Conservation (phyloP, 2,888 invertebrate genomes). For the Eupithecia subfuscata region DNA sequence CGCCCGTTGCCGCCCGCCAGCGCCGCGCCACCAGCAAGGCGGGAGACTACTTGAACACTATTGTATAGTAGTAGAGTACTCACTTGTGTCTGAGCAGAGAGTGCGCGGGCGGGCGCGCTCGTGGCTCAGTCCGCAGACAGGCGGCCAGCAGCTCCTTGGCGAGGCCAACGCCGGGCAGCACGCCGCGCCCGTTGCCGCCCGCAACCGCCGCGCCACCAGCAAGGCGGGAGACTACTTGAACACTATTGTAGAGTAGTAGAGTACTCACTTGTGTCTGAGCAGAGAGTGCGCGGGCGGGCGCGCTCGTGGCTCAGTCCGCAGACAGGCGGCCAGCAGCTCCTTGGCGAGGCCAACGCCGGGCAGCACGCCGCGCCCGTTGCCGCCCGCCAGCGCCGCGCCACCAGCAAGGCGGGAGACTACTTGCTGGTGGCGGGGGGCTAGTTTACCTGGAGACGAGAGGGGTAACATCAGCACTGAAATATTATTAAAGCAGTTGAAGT, state of each 20-base stretch:
- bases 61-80: neutral
- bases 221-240: slow-evolving; percentile 67
- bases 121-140: slow-evolving; percentile 86
- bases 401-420: slow-evolving; percentile 74
- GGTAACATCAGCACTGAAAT: neutral
- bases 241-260: no score
- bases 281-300: slow-evolving; percentile 86
- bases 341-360: slow-evolving; percentile 67
- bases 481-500: neutral
- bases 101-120: slow-evolving; percentile 84
- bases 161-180: slow-evolving; percentile 62
- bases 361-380: slow-evolving; percentile 52
- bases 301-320: slow-evolving; percentile 86
- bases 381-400: slow-evolving; percentile 63
- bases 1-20: slow-evolving; percentile 56
- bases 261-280: slow-evolving; percentile 83
- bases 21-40: slow-evolving; percentile 71
- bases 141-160: slow-evolving; percentile 82
- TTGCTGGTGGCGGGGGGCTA: slow-evolving; percentile 78
- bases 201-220: slow-evolving; percentile 69
- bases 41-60: slow-evolving; percentile 75
- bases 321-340: slow-evolving; percentile 81
- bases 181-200: slow-evolving; percentile 51
- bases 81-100: slow-evolving; percentile 86
- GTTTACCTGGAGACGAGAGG: slow-evolving; percentile 62